These are phyloP conservation scores for Muscidifurax raptorellus DNA, from an alignment of 1,140 invertebrate genomes.

Conservation along the genomic window DNA sequence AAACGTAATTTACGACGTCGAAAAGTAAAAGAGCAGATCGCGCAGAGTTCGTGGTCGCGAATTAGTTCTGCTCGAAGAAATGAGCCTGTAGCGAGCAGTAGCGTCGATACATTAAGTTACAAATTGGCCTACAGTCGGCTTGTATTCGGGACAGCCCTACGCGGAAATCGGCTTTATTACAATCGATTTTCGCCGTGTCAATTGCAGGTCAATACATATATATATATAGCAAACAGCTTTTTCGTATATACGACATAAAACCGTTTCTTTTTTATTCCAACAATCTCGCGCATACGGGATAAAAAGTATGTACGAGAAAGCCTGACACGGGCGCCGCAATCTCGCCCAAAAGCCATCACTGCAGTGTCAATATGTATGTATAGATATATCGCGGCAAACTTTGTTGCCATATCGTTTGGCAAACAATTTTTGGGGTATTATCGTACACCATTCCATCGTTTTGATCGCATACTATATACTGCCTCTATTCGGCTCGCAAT, in stretches of 20 bases:
- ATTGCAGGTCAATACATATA: neutral
- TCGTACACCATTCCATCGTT: too few relatives aligned
- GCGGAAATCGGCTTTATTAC: neutral
- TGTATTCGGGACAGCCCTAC: neutral
- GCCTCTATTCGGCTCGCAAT: neutral
- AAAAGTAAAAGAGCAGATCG: neutral
- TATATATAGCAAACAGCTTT: neutral
- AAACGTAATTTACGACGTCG: neutral
- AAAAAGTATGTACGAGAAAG: too few relatives aligned
- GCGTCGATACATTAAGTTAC: neutral
- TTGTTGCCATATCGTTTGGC: too few relatives aligned
- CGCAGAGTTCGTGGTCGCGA: neutral
- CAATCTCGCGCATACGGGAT: too few relatives aligned
- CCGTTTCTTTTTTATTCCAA: too few relatives aligned
- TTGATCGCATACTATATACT: too few relatives aligned
- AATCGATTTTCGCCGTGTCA: neutral
- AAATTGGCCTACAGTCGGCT: neutral
- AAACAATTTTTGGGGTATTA: too few relatives aligned
- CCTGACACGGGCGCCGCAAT: too few relatives aligned
- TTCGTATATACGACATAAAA: neutral
- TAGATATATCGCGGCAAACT: too few relatives aligned
- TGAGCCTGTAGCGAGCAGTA: neutral
- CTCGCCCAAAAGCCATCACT: too few relatives aligned
- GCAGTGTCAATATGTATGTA: too few relatives aligned
- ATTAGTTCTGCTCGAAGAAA: neutral